Evolutionary conservation across 2,888 invertebrate genomes (phyloP).

Genomic region (Tyria jacobaeae): DNA sequence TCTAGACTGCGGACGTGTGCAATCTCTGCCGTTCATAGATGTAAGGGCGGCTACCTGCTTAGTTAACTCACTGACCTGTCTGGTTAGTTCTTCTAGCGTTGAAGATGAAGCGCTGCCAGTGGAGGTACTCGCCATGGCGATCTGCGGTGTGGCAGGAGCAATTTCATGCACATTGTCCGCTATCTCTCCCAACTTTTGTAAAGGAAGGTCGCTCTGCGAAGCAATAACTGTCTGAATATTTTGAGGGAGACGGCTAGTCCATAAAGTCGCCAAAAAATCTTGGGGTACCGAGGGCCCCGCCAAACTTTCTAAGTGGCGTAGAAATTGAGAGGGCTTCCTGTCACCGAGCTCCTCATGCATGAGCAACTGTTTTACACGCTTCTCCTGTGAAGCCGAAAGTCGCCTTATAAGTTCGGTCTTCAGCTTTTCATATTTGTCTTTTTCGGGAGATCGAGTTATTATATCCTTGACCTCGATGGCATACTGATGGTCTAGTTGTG

Average conservation of each 20-base stretch:
- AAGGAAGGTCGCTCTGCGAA: too few species aligned
- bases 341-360: slow-evolving; percentile 7
- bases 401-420: neutral
- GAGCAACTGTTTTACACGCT: neutral
- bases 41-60: neutral
- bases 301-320: neutral
- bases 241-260: neutral
- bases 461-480: neutral
- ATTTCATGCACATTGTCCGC: slow-evolving; percentile 9
- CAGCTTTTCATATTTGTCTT: neutral
- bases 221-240: neutral
- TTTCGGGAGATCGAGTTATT: neutral
- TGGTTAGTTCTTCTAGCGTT: neutral
- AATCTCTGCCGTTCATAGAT: neutral
- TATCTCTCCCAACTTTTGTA: neutral
- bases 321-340: slow-evolving; percentile 2
- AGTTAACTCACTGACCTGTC: neutral
- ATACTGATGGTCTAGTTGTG: neutral
- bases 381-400: neutral
- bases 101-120: neutral
- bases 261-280: neutral
- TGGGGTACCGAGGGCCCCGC: neutral
- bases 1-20: neutral
- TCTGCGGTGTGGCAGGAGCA: neutral
- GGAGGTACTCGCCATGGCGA: neutral